Evolutionary conservation across 2,113 vertebrate genomes (phyloP).

Genomic region (Pterocles gutturalis): DNA sequence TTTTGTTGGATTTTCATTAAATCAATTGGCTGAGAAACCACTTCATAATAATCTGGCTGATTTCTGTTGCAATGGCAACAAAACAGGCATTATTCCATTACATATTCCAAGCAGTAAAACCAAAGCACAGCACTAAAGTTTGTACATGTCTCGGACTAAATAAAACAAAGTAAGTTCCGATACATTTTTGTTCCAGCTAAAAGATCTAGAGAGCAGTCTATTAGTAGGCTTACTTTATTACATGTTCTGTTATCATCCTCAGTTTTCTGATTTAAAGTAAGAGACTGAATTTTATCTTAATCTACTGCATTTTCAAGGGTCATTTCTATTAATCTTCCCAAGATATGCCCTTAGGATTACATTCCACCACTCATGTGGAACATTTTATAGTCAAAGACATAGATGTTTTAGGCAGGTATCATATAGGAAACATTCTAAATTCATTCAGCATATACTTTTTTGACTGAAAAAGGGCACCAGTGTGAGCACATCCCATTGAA

Average conservation of each 20-base stretch:
- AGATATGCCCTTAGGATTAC: neutral
- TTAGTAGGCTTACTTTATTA: neutral
- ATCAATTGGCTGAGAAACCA: conserved; percentile 97
- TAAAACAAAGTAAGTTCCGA: neutral
- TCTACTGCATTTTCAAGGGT: neutral
- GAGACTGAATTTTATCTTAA: neutral
- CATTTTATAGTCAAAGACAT: neutral
- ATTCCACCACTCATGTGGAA: neutral
- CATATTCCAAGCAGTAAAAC: neutral
- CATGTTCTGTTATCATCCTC: neutral
- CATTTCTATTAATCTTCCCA: neutral
- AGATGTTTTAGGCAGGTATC: neutral
- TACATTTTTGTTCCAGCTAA: neutral
- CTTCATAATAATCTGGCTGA: conserved; percentile 97
- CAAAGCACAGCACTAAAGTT: neutral
- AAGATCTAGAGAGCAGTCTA: neutral
- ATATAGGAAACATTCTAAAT: neutral
- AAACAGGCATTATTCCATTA: neutral
- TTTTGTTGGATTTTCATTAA: conserved; percentile 99
- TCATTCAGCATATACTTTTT: neutral
- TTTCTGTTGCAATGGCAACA: conserved; percentile 82
- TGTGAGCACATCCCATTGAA: neutral
- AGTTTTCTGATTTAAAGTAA: neutral
- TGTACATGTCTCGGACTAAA: neutral
- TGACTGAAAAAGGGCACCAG: neutral